Evolutionary conservation across 1,140 invertebrate genomes (phyloP), one percentile per base, ranked within the genome.

Genomic region (Drosophila jambulina): DNA sequence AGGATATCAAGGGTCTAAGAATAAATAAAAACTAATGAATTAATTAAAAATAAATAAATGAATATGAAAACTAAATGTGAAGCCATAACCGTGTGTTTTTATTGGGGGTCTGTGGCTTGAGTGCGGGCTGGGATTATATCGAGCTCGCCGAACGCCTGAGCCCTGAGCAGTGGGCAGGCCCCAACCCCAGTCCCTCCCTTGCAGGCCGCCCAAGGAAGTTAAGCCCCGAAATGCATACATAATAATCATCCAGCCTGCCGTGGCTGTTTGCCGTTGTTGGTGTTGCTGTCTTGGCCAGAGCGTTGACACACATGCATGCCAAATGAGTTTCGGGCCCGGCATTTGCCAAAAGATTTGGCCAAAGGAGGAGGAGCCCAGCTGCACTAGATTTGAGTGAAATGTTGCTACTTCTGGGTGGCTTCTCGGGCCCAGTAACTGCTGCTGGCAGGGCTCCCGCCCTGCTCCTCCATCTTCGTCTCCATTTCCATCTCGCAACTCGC

Each of bases 1-100:
- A 88, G 85, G 85, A 88, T 88, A 88, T 88, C 85, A 88, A 88
- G 85, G 85, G 85, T 88, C 85, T 88, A 88, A 88, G 85, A 90
- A 88, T 88, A 88, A 88, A 88, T 85, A 72, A 87, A 87, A 88
- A 85, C 81, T 90, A 88, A 90, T 90, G 78, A 88, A 87, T 87
- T 88, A 88, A 88, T 85, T 88, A 84, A 80, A 85, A 86, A 85
- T 90, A 88, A 88, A 90, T 88, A 87, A 87, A 87, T 87, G 85
- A 87, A 88, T 87, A 88, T 87, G 67, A 87, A 87, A 87, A 87
- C 84, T 88, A 88, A 87, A 87, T 88, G 84, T 87, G 76, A 88
- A 87, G 56, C 63, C 46, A 87, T 69, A 43, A 2, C 17, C 46
- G 15, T 51, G 48, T 62, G 42, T 87, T 79, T 63, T 62, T 56